Evolutionary conservation across 2,113 vertebrate genomes (phyloP), one percentile per base, ranked within the genome.

Genomic region (Labrus mixtus): DNA sequence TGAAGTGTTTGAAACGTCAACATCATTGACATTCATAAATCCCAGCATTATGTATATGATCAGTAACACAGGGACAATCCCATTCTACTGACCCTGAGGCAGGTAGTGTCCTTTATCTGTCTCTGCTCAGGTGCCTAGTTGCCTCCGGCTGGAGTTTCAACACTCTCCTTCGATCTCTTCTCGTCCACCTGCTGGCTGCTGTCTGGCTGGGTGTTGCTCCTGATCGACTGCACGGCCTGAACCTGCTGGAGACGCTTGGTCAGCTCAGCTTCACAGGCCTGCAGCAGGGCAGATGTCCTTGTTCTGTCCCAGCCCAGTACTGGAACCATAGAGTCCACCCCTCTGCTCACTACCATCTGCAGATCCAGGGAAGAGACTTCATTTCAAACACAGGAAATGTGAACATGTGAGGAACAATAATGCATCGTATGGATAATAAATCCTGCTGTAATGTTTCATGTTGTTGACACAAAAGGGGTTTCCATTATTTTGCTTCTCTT

Each of bases 241-340:
- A 94, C 74, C 83, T 92, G 88, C 87, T 76, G 85, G 17, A 95
- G 87, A 70, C 94, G 92, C 51, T 20, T 37, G 46, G 29, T 78
- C 78, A 95, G 88, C 85, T 95, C 92, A 0, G 65, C 78, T 46
- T 92, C 71, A 20, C 94, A 95, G 76, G 89, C 88, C 73, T 90
- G 81, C 57, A 94, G 67, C 88, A 95, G 73, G 0, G n/a, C 55
- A 0, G 79, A 62, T 0, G 93, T 93, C 88, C 54, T 92, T 10
- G 46, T 78, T 10, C 6, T 29, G 83, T 93, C 76, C 92, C 91
- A 94, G 81, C 90, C 83, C 59, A 95, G 81, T 3, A 92, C 83
- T 63, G 84, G 70, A 75, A 80, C 68, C 93, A 94, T 91, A 7
- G 68, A 58, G 12, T 76, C 69, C 17, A 58, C 78, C 8, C 92